Evolutionary conservation across 2,888 invertebrate species (phyloP).

Genomic region (Malthinus flaveolus): DNA sequence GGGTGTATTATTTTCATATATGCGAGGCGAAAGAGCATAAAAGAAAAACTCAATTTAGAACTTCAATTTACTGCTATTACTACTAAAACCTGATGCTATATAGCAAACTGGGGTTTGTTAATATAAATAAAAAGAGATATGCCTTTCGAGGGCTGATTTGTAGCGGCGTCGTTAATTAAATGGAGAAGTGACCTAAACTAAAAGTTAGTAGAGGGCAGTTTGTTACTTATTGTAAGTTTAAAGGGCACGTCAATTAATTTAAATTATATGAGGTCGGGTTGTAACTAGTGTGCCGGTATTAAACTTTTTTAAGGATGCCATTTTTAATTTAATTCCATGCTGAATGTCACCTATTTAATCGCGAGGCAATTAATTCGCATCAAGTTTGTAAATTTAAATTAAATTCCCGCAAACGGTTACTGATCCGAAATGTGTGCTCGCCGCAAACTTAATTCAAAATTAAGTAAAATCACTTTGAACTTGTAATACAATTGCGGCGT

Average conservation of each 20-base stretch:
- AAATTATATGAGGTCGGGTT: background rate
- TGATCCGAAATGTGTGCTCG: conserved; percentile 1
- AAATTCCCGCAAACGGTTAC: conserved; percentile 1
- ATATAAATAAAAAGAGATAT: conserved; percentile 5
- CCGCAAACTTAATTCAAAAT: conserved; percentile 6
- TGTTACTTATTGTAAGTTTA: conserved; percentile 9
- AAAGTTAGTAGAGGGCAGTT: background rate
- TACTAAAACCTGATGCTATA: background rate
- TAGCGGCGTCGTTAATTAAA: conserved; percentile 11
- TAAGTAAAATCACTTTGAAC: background rate
- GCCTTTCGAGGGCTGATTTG: background rate
- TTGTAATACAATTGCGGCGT: too few species aligned
- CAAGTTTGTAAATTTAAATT: background rate
- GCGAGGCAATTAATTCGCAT: background rate
- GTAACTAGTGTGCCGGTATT: background rate
- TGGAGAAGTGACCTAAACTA: conserved; percentile 6
- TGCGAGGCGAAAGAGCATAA: conserved; percentile 8
- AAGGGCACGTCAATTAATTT: conserved; percentile 5
- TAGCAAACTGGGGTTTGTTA: background rate
- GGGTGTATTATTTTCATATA: conserved; percentile 13
- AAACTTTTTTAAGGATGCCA: background rate
- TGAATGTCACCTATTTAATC: background rate
- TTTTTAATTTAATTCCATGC: background rate
- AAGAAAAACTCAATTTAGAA: conserved; percentile 6
- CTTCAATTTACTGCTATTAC: conserved; percentile 5